A percentile compares a stretch with the other conserved stretches of the same genome.
These are phyloP conservation scores for Alethe diademata DNA, from an alignment of 2,113 vertebrate species.

Conservation along the genomic window DNA sequence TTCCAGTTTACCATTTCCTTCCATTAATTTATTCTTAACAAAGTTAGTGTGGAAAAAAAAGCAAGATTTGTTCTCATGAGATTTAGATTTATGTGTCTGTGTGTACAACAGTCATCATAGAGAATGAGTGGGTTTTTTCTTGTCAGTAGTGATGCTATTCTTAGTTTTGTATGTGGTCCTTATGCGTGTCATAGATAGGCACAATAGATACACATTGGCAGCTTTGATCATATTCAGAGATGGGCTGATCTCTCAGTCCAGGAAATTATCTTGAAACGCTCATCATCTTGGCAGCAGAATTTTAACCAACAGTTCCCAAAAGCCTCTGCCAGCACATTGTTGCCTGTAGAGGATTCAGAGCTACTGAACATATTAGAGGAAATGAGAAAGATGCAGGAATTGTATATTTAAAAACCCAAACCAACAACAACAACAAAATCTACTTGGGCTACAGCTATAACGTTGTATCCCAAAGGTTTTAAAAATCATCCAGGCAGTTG, in stretches of 20 bases:
- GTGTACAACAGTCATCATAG: not conserved
- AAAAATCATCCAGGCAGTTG: not conserved
- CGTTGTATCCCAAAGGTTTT: not conserved
- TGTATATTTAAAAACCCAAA: not conserved
- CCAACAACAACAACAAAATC: not conserved
- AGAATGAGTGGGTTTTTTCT: not conserved
- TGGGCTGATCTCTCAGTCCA: not conserved
- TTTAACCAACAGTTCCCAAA: not conserved
- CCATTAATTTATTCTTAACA: not conserved
- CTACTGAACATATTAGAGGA: not conserved
- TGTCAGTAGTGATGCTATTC: not conserved
- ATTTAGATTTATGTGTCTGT: not conserved
- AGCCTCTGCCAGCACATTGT: not conserved
- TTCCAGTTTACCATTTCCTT: not conserved
- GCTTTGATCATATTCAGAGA: not conserved
- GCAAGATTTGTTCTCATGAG: not conserved
- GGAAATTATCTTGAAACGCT: slow-evolving; percentile 12
- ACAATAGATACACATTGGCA: slow-evolving; percentile 17
- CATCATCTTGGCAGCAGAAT: not conserved
- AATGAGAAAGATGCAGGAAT: not conserved
- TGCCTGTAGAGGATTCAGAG: not conserved
- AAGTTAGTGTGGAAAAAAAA: not conserved
- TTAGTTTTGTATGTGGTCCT: not conserved
- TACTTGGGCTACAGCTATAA: not conserved
- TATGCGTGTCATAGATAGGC: not conserved